Base-by-base conservation (phyloP, 2,888 invertebrate genomes). In the Anthrax anthrax region DNA sequence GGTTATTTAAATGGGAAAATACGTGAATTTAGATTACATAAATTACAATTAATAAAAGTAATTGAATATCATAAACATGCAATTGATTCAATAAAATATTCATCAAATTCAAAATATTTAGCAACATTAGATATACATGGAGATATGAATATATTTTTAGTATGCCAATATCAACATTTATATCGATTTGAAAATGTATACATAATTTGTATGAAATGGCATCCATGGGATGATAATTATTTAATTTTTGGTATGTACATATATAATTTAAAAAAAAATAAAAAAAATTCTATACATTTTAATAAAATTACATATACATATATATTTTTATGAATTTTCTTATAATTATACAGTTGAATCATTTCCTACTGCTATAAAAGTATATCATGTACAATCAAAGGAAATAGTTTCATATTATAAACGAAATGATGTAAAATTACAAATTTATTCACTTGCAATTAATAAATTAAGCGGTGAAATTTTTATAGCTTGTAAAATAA, bases 141-240 rank as follows among this genome's bases (percentile, higher is more conserved):
- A 57, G 18, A 57, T 66, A 9, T 56, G 51, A 12, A 55, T 67
- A 19, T 61, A 57, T 47, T 54, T 59, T 42, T 60, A 60, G 55
- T 46, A 42, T 4, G n/a, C n/a, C n/a, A n/a, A n/a, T n/a, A n/a
- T n/a, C n/a, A n/a, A n/a, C n/a, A n/a, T n/a, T n/a, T n/a, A n/a
- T n/a, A n/a, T n/a, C n/a, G 50, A 51, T 0, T 60, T 54, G 39
- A 52, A 55, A 13, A 51, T 58, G 1, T 49, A 58, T n/a, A 42
- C 58, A 3, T 54, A 53, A 1, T 50, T 64, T 4, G 50, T 52
- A 18, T 56, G 60, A 14, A 67, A 43, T 71, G 70, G 70, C 71
- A 71, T 58, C 71, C 71, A 2, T 71, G 71, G 71, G 63, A 62
- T 18, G 64, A 62, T 18, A 60, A 60, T 2, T 61, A 69, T 50